Evolutionary conservation across 2,888 invertebrate genomes (phyloP), one percentile per base, ranked within the genome.

Genomic region (Abscondita cerata): DNA sequence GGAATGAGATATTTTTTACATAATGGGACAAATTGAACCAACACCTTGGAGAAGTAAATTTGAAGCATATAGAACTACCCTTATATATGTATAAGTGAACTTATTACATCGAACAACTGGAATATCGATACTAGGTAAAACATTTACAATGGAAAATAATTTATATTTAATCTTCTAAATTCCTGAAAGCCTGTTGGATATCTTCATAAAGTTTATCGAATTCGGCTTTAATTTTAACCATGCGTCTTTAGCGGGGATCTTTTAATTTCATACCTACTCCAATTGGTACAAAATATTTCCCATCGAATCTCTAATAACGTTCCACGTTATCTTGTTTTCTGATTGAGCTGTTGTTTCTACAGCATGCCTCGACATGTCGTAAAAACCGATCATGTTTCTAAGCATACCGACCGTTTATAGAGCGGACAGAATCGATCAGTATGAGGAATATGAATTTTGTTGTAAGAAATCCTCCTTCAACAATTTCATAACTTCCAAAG

Each of bases 231-330:
- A 99, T 97, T 84, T 98, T 98, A 11, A 90, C 89, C 81, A 99
- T 98, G 57, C 98, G 73, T 99, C 98, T 82, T 96, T 96, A 19
- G 95, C 94, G 46, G 99, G n/a, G 98, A 83, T 99, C 98, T 89
- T 97, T 98, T 87, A 99, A 99, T 83, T 99, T 99, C 98, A 99
- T 99, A 79, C 95, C n/a, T 95, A 77, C 95, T 96, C n/a, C 71
- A 99, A 87, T 81, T 98, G 96, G 85, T 99, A 98, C 74, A 99
- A 88, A 75, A 96, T 92, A 80, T 92, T 93, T 77, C 92, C 92
- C 96, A 99, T 95, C 75, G 95, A 92, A 79, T 99, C 99, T 68
- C 95, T 89, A 81, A 99, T 99, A 55, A 93, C 92, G 76, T 91
- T 91, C 98, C 98, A 99, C 65, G 99, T 99, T 78, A 96, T 92